Evolutionary conservation across 2,888 invertebrate species (phyloP).

Genomic region (Eucera pruinosa): DNA sequence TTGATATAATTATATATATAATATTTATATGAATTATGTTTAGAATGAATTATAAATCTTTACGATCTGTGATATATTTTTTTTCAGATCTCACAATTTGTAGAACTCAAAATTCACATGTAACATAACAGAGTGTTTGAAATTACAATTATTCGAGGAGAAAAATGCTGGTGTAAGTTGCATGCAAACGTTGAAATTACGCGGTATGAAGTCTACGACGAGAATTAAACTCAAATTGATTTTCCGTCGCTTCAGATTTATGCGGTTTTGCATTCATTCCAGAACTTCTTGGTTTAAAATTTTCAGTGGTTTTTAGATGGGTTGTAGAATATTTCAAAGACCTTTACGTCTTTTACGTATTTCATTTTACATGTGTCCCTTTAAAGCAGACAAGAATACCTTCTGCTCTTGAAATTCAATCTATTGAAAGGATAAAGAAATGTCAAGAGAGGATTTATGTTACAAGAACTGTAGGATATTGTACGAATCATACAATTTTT

Average conservation of each 20-base stretch:
- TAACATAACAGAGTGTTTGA: too few relatives aligned
- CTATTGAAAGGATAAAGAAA: neutral
- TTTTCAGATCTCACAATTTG: too few relatives aligned
- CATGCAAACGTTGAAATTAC: too few relatives aligned
- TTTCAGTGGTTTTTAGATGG: neutral
- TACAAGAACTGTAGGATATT: neutral
- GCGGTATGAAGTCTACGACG: neutral
- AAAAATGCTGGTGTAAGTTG: too few relatives aligned
- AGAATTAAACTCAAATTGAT: neutral
- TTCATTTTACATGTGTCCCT: neutral
- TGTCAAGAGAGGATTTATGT: neutral
- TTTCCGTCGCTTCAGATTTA: neutral
- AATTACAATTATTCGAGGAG: too few relatives aligned
- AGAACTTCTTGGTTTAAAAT: neutral
- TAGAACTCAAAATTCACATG: too few relatives aligned
- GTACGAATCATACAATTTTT: too few relatives aligned
- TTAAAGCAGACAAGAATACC: neutral
- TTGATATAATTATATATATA: too few relatives aligned
- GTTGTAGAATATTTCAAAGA: neutral
- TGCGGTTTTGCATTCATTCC: too few relatives aligned
- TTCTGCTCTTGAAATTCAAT: neutral
- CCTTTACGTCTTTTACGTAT: neutral
- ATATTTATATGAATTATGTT: too few relatives aligned
- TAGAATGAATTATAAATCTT: too few relatives aligned
- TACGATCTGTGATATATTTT: too few relatives aligned